A percentile compares a stretch with the other conserved stretches of the same genome.
Conservation (phyloP, 2,113 vertebrate species). For the Rafetus swinhoei region DNA sequence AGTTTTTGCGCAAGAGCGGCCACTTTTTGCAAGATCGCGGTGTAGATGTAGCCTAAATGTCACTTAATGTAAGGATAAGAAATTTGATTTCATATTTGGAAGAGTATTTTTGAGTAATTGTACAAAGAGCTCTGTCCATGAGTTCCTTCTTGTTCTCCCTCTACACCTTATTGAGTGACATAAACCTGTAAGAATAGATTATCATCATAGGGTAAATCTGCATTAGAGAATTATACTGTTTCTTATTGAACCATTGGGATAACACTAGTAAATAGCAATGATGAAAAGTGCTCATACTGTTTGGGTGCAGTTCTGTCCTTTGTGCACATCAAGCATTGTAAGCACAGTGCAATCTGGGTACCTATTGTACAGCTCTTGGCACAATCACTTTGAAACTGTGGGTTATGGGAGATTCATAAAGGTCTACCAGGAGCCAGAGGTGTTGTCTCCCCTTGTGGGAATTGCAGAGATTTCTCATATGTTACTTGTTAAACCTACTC, state of each 20-base stretch:
- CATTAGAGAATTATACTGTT: fast-evolving
- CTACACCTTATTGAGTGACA: not conserved
- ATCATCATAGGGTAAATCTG: not conserved
- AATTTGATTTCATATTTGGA: too few relatives aligned
- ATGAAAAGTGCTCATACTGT: not conserved
- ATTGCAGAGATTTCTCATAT: not conserved
- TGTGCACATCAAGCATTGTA: not conserved
- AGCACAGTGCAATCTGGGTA: not conserved
- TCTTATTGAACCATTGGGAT: fast-evolving
- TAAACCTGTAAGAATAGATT: not conserved
- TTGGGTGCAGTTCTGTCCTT: not conserved
- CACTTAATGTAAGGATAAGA: too few relatives aligned
- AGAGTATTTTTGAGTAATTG: too few relatives aligned
- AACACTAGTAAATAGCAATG: not conserved
- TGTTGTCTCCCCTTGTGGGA: not conserved
- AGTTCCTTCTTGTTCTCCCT: not conserved
- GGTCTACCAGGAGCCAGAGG: not conserved
- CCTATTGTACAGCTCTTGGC: not conserved
- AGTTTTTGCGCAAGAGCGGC: too few relatives aligned
- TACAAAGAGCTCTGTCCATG: too few relatives aligned
- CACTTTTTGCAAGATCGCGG: too few relatives aligned
- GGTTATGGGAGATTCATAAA: not conserved
- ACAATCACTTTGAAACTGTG: not conserved
- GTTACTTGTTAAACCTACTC: not conserved
- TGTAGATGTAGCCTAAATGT: too few relatives aligned